Conservation (phyloP, 2,888 invertebrate genomes). For the Drosophila phalerata region DNA sequence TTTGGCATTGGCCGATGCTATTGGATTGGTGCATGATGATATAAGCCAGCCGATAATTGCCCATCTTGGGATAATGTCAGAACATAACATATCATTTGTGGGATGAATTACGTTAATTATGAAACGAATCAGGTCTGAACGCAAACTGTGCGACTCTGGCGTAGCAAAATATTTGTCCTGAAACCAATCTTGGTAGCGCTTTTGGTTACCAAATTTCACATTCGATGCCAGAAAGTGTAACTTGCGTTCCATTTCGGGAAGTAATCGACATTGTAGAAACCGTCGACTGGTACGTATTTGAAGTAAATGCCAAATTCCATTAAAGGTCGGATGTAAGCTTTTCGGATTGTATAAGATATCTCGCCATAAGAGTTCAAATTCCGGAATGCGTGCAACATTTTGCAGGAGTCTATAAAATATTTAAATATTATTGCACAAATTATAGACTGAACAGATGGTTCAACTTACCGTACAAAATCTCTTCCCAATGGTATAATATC, state of each 20-base stretch:
- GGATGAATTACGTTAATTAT: slow-evolving; percentile 90
- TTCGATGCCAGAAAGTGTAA: slow-evolving; percentile 88
- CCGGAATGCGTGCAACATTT: slow-evolving; percentile 89
- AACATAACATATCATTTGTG: slow-evolving; percentile 89
- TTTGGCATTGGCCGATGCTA: slow-evolving; percentile 89
- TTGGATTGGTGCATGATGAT: slow-evolving; percentile 89
- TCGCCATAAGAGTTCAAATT: slow-evolving; percentile 89
- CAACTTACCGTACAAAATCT: slow-evolving; percentile 91
- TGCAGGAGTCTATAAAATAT: slow-evolving; percentile 86
- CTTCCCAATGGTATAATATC: slow-evolving; percentile 96
- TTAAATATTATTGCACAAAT: too few relatives aligned
- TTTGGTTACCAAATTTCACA: slow-evolving; percentile 89
- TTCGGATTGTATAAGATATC: slow-evolving; percentile 89
- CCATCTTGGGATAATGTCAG: slow-evolving; percentile 90
- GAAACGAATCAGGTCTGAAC: slow-evolving; percentile 90
- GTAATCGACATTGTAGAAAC: slow-evolving; percentile 88
- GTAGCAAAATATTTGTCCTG: slow-evolving; percentile 89
- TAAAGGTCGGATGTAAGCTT: slow-evolving; percentile 87
- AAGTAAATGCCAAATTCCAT: slow-evolving; percentile 88
- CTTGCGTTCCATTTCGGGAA: slow-evolving; percentile 90
- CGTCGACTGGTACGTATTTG: slow-evolving; percentile 88
- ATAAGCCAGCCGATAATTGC: slow-evolving; percentile 90
- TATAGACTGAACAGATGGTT: too few relatives aligned
- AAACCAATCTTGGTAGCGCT: slow-evolving; percentile 90
- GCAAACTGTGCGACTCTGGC: slow-evolving; percentile 89